Percentiles rank a stretch among this genome's conserved stretches.
Conservation (phyloP, 1,140 invertebrate species). For the Lepidurus apus region DNA sequence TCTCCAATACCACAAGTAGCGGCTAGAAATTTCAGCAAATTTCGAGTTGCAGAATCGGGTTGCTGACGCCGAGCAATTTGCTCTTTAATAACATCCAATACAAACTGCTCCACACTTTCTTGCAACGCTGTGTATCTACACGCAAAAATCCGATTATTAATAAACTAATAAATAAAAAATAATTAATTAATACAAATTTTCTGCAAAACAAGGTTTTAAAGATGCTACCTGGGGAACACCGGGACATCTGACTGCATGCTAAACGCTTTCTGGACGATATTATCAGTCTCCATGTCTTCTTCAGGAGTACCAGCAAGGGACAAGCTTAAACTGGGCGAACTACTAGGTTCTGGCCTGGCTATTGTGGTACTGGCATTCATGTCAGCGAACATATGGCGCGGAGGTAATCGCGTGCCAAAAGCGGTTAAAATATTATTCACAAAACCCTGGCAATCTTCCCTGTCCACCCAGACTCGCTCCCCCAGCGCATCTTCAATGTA, state of each 20-base stretch:
- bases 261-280: not conserved
- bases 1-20: slow-evolving; percentile 29
- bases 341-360: slow-evolving; percentile 37
- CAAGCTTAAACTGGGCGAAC: slow-evolving; percentile 36
- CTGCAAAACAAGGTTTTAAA: too few species aligned
- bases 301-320: not conserved
- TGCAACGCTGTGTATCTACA: not conserved
- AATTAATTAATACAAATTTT: too few species aligned
- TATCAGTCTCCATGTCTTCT: slow-evolving; percentile 20
- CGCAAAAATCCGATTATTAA: not conserved
- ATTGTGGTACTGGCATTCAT: slow-evolving; percentile 48
- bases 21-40: slow-evolving; percentile 33
- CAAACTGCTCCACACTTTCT: slow-evolving; percentile 12
- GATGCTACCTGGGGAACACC: slow-evolving; percentile 41
- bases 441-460: slow-evolving; percentile 81
- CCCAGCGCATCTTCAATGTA: slow-evolving; percentile 91
- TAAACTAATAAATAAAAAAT: too few species aligned
- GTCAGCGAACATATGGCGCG: slow-evolving; percentile 53
- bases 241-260: slow-evolving; percentile 28
- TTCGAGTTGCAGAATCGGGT: slow-evolving; percentile 29
- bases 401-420: slow-evolving; percentile 74
- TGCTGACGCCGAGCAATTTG: slow-evolving; percentile 29
- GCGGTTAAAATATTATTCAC: slow-evolving; percentile 87
- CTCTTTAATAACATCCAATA: slow-evolving; percentile 29
- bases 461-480: slow-evolving; percentile 88